Evolutionary conservation across 2,888 invertebrate genomes (phyloP).

Genomic region (Hypena proboscidalis): DNA sequence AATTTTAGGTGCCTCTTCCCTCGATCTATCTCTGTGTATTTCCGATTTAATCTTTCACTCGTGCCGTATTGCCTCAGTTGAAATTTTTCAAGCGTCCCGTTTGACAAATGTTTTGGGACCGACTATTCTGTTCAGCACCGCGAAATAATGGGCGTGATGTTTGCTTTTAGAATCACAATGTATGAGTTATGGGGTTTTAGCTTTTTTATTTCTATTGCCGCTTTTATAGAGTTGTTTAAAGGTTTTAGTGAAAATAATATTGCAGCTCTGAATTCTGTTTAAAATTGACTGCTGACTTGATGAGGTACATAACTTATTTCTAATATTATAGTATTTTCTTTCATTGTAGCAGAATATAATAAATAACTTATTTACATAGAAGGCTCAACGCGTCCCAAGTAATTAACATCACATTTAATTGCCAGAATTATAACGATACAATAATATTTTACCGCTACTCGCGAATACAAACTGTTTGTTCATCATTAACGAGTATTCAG

Average conservation of each 20-base stretch:
- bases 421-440: not conserved
- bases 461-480: slow-evolving; percentile 16
- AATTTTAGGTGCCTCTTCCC: too few species aligned
- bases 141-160: slow-evolving; percentile 60
- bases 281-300: too few species aligned
- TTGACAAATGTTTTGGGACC: slow-evolving; percentile 70
- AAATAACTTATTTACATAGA: too few species aligned
- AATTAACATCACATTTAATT: not conserved
- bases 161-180: slow-evolving; percentile 39
- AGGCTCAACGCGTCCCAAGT: not conserved
- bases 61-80: slow-evolving; percentile 63
- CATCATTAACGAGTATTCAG: slow-evolving; percentile 27
- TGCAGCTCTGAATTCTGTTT: too few species aligned
- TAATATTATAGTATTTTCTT: too few species aligned
- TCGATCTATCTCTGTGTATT: slow-evolving; percentile 20
- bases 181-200: slow-evolving; percentile 34
- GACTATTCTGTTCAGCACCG: slow-evolving; percentile 35
- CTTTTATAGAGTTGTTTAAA: not conserved
- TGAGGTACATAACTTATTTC: too few species aligned
- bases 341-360: too few species aligned
- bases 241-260: not conserved
- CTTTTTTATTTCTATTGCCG: slow-evolving; percentile 10
- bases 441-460: not conserved
- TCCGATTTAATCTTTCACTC: slow-evolving; percentile 74
- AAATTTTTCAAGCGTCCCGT: slow-evolving; percentile 70